A percentile compares a stretch with the other conserved stretches of the same genome.
Conservation (phyloP, 2,113 vertebrate genomes). For the Poicephalus meyeri region DNA sequence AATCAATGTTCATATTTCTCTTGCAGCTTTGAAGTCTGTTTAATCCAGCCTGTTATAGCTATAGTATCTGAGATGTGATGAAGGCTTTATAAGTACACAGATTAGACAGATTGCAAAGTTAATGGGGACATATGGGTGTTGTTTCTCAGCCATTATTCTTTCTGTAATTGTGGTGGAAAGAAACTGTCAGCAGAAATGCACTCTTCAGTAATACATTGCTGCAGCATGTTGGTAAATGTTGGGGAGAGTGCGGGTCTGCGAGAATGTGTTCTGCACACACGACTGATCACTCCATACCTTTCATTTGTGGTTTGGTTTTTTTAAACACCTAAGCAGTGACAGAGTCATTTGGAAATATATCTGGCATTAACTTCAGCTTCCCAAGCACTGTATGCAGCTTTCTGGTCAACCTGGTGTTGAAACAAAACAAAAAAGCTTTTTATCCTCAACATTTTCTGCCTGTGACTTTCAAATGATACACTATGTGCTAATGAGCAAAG, state of each 20-base stretch:
- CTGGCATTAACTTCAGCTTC: background rate
- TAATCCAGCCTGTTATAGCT: slow-evolving; percentile 25
- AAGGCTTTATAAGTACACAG: slow-evolving; percentile 23
- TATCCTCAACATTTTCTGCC: background rate
- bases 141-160: slow-evolving; percentile 57
- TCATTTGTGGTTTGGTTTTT: background rate
- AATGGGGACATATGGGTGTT: slow-evolving; percentile 58
- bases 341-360: background rate
- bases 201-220: slow-evolving; percentile 41
- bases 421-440: background rate
- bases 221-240: background rate
- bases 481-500: background rate
- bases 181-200: slow-evolving; percentile 58
- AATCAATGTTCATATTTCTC: background rate
- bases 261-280: background rate
- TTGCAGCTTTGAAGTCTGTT: slow-evolving; percentile 45
- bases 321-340: background rate
- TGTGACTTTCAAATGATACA: background rate
- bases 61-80: slow-evolving; percentile 32
- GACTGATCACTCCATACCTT: background rate
- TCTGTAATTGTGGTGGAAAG: slow-evolving; percentile 62
- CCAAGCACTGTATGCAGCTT: background rate
- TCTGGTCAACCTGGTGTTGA: background rate
- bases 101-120: slow-evolving; percentile 63
- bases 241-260: background rate